phyloP scores from a whole-genome alignment of 2,113 vertebrate genomes.

The Tonatia bakeri region DNA sequence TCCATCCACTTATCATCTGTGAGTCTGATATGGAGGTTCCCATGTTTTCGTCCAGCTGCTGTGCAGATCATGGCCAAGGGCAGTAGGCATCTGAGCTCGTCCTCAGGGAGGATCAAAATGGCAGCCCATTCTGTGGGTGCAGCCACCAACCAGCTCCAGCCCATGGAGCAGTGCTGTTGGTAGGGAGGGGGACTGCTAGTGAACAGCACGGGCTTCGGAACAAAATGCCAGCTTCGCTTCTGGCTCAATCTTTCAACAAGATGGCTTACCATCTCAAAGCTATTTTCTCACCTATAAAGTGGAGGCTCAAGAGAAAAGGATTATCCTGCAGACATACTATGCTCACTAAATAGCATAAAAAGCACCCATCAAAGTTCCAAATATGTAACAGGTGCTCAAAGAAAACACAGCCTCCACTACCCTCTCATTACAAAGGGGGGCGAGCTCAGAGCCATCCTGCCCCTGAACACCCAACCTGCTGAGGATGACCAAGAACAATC shows the following conservation, averaged over 20 bases:
- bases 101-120: neutral
- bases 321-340: neutral
- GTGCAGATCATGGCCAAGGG: neutral
- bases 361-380: neutral
- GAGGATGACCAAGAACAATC: neutral
- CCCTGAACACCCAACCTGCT: neutral
- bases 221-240: neutral
- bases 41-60: neutral
- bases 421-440: neutral
- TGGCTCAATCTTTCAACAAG: neutral
- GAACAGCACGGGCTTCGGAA: neutral
- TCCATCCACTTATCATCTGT: neutral
- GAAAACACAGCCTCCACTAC: neutral
- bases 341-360: neutral
- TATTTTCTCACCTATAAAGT: neutral
- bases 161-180: rapidly evolving
- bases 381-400: neutral
- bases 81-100: neutral
- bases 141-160: neutral
- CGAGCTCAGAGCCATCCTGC: neutral
- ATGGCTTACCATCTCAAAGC: neutral
- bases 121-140: neutral
- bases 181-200: rapidly evolving
- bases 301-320: neutral
- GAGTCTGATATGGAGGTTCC: neutral